A percentile compares a stretch with the other conserved stretches of the same genome.
Conservation (phyloP, 2,888 invertebrate genomes). For the Gisinianus flammeolus region DNA sequence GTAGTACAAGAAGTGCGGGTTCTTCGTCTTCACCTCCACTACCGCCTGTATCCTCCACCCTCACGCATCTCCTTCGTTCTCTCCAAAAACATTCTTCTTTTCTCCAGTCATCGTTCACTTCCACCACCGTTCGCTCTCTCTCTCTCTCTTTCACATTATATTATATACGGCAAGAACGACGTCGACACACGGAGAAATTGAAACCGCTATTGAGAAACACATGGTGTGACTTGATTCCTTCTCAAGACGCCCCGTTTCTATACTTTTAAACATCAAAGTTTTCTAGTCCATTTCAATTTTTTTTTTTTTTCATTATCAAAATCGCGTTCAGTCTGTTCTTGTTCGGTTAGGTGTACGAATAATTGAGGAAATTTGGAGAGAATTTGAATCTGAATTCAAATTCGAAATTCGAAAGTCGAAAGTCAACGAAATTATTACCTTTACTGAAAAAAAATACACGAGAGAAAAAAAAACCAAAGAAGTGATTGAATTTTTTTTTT, state of each 20-base stretch:
- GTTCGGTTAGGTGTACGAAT: too few relatives aligned
- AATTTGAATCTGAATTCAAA: neutral
- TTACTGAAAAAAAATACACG: too few relatives aligned
- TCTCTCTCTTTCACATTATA: neutral
- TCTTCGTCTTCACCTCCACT: slow-evolving; percentile 48
- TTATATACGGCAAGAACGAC: neutral
- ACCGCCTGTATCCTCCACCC: slow-evolving; percentile 42
- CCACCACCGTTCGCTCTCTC: neutral
- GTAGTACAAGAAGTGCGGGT: slow-evolving; percentile 43
- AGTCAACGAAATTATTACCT: neutral
- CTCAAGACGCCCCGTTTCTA: slow-evolving; percentile 27
- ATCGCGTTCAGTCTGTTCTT: too few relatives aligned
- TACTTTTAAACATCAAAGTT: neutral
- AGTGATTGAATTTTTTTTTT: too few relatives aligned
- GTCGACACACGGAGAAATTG: neutral
- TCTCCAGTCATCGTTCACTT: neutral
- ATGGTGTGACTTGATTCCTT: slow-evolving; percentile 20
- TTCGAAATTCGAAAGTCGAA: neutral
- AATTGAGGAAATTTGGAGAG: neutral
- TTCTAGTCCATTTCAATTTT: neutral
- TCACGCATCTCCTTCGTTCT: slow-evolving; percentile 30
- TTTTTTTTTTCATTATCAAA: neutral
- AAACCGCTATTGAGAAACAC: neutral
- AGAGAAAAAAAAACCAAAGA: too few relatives aligned
- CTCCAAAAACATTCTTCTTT: neutral